Evolutionary conservation across 92 coral and sea anemone species (phyloP), one percentile per base, ranked within the genome.

Genomic region (Anthopleura xanthogrammica): DNA sequence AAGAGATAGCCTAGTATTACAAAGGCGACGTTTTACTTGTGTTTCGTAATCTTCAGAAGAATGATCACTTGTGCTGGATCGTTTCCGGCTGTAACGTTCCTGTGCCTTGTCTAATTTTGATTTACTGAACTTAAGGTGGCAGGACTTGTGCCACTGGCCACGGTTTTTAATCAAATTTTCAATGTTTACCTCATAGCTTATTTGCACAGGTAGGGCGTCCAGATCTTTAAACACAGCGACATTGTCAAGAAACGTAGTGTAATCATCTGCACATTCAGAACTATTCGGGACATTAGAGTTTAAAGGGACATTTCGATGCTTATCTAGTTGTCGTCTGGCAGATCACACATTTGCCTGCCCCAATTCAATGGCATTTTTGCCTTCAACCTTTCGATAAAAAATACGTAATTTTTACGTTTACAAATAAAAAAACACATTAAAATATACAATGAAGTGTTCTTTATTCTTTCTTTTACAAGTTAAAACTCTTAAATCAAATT

Each of bases 91-190:
- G 52, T 48, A 48, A 57, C 85, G 89, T 78, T 86, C 84, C 84
- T 86, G 46, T 41, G 85, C 64, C 79, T 86, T 86, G 81, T 86
- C 75, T 24, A 87, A 81, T 70, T 82, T 87, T 76, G 86, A 87
- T 20, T 52, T 68, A 56, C 78, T 82, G 65, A 87, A 82, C 42
- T 82, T 76, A 16, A 87, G 68, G 76, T 79, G 90, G 77, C 84
- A 83, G 57, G 87, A 87, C 73, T 78, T 78, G 84, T 87, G 88
- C 90, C 90, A 83, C 55, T 84, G 77, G 52, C 64, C 90, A 13
- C 60, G 72, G 68, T 87, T 87, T 12, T 54, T 73, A 76, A 79
- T 65, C 55, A 83, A 16, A 58, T 58, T 58, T 3, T 58, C 65
- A 58, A 13, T 12, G 7, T 12, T 58, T 3, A 58, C 65, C 7